phyloP scores from a whole-genome alignment of 2,888 invertebrate genomes.

The Dermolepida albohirtum region DNA sequence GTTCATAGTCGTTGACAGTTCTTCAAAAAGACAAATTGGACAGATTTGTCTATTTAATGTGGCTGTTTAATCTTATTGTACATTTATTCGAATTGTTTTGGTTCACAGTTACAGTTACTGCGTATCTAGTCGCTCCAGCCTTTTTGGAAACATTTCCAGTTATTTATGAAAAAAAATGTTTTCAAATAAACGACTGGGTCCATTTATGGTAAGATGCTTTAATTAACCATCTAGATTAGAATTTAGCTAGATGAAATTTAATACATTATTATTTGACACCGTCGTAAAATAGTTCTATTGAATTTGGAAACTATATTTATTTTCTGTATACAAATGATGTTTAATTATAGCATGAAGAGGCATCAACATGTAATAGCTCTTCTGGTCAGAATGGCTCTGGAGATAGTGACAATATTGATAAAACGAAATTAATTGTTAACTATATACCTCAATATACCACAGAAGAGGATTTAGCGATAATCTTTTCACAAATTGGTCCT shows the following conservation, averaged over 20 bases:
- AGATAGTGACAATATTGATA: constrained; percentile 54
- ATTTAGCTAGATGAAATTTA: too few species aligned
- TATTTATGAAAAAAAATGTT: constrained; percentile 32
- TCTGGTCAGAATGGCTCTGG: constrained; percentile 55
- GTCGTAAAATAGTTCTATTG: too few species aligned
- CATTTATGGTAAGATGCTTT: constrained; percentile 39
- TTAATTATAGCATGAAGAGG: constrained; percentile 26
- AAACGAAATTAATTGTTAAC: constrained; percentile 93
- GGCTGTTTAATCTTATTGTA: constrained; percentile 5
- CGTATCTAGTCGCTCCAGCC: constrained; percentile 37
- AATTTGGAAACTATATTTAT: too few species aligned
- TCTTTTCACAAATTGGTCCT: constrained; percentile 90
- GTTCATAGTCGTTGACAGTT: too few species aligned
- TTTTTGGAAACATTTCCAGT: constrained; percentile 16
- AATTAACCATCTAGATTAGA: too few species aligned
- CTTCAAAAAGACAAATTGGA: constrained; percentile 1
- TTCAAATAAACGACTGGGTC: constrained; percentile 41
- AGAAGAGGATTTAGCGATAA: constrained; percentile 88
- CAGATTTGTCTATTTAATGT: constrained; percentile 29
- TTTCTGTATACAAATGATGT: too few species aligned
- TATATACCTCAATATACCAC: constrained; percentile 95
- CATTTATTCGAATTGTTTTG: constrained; percentile 37
- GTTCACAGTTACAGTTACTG: constrained; percentile 19
- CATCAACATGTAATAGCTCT: constrained; percentile 21
- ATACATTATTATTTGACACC: too few species aligned